phyloP scores from a whole-genome alignment of 2,797 vertebrate species.

The Syngnathus rostellatus region DNA sequence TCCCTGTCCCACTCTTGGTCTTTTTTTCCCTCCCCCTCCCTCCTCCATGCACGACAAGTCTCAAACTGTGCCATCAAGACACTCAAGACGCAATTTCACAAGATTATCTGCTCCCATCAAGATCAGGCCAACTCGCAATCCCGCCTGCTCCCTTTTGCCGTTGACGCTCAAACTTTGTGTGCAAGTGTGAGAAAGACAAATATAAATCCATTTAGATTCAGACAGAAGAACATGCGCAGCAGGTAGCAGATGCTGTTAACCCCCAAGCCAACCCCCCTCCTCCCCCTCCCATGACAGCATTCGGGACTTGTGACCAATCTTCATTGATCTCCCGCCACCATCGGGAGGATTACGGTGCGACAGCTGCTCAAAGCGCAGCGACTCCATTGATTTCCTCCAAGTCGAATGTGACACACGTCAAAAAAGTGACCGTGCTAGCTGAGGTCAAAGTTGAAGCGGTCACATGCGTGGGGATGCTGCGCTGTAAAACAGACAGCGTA shows the following conservation, averaged over 20 bases:
- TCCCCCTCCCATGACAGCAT: background rate
- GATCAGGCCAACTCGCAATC: constrained; percentile 13
- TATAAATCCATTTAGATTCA: background rate
- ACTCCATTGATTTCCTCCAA: background rate
- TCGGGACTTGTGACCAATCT: background rate
- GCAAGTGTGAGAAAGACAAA: background rate
- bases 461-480: background rate
- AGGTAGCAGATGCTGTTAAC: background rate
- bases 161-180: background rate
- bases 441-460: background rate
- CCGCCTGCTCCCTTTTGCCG: background rate
- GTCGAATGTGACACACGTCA: background rate
- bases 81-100: constrained; percentile 28
- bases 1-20: background rate
- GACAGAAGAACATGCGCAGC: background rate
- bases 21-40: background rate
- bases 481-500: too few species aligned
- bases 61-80: constrained; percentile 11
- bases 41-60: constrained; percentile 10
- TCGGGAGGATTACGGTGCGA: background rate
- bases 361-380: background rate
- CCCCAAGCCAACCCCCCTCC: background rate
- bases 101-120: constrained; percentile 20
- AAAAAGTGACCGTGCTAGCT: background rate
- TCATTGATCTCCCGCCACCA: background rate